Evolutionary conservation across 2,113 vertebrate genomes (phyloP).

Genomic region (Empidonax traillii): DNA sequence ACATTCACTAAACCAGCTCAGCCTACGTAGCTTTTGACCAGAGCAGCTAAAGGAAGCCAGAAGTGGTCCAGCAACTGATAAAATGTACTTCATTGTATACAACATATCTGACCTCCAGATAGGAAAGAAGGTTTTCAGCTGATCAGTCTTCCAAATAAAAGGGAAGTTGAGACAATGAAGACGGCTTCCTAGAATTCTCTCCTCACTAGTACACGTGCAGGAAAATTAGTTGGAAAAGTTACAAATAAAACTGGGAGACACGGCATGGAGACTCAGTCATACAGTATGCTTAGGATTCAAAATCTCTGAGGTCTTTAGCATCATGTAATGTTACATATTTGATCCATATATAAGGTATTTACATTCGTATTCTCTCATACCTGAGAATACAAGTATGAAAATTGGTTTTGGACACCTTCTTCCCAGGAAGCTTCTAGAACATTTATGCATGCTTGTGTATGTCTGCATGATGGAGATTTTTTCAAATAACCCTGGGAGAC

Average conservation of each 20-base stretch:
- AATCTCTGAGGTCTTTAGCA: background rate
- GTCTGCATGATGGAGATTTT: background rate
- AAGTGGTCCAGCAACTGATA: background rate
- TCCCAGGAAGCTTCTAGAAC: background rate
- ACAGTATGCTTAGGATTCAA: background rate
- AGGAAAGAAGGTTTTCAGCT: background rate
- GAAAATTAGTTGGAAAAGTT: background rate
- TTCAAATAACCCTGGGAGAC: background rate
- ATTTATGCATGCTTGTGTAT: background rate
- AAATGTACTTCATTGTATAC: background rate
- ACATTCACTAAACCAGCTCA: background rate
- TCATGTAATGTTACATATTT: background rate
- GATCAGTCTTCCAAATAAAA: background rate
- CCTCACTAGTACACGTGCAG: background rate
- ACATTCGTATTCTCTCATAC: background rate
- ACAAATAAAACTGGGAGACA: background rate
- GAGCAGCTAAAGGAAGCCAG: background rate
- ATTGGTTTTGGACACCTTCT: background rate
- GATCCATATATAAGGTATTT: background rate
- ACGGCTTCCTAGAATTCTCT: background rate
- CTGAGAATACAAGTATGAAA: background rate
- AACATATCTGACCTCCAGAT: background rate
- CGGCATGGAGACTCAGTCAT: background rate
- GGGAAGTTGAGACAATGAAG: background rate
- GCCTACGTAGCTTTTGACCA: background rate